phyloP scores from a whole-genome alignment of 2,888 invertebrate genomes.

The Nymphalis c-album region DNA sequence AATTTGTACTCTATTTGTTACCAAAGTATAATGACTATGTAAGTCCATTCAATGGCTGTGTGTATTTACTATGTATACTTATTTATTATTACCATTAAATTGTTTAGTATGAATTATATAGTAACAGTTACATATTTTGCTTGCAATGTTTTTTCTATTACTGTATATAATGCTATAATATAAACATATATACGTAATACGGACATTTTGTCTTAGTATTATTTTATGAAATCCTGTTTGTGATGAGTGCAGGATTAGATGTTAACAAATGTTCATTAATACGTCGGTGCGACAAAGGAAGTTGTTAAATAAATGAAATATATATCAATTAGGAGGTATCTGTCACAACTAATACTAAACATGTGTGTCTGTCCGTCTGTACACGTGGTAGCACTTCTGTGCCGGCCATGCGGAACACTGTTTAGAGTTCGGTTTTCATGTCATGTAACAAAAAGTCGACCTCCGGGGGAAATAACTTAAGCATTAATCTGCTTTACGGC shows the following conservation, averaged over 20 bases:
- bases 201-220: too few species aligned
- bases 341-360: conserved; percentile 50
- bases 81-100: too few species aligned
- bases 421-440: conserved; percentile 30
- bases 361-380: conserved; percentile 36
- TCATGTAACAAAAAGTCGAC: conserved; percentile 32
- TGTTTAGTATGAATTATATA: too few species aligned
- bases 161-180: too few species aligned
- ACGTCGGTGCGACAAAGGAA: conserved; percentile 33
- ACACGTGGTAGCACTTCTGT: conserved; percentile 53
- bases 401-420: conserved; percentile 47
- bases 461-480: conserved; percentile 26
- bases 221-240: background rate
- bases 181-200: too few species aligned
- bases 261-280: conserved; percentile 1
- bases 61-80: too few species aligned
- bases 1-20: too few species aligned
- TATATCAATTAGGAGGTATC: conserved; percentile 40
- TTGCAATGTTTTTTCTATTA: too few species aligned
- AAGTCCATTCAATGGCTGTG: too few species aligned
- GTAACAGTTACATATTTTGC: too few species aligned
- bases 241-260: background rate
- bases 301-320: conserved; percentile 36
- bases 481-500: background rate
- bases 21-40: too few species aligned